A percentile compares a stretch with the other conserved stretches of the same genome.
phyloP scores from a whole-genome alignment of 1,140 invertebrate species.

The Dinoponera quadriceps region DNA sequence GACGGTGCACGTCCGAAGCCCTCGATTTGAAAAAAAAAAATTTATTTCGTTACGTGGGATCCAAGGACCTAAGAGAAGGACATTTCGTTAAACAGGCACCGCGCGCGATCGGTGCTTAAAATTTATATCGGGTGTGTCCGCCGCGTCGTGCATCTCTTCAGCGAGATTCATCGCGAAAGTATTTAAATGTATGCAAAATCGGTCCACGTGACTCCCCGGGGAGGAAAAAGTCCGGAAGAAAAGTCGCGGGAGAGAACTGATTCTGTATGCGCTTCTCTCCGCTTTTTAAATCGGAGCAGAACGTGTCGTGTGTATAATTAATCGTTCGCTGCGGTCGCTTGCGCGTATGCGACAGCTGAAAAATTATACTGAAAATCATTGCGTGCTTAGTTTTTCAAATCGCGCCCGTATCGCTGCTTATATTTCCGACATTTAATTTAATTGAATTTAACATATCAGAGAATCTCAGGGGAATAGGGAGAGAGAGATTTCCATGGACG shows the following conservation, averaged over 20 bases:
- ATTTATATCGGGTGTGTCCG: conserved; percentile 43
- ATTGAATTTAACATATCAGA: too few species aligned
- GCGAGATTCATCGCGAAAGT: conserved; percentile 52
- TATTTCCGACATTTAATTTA: too few species aligned
- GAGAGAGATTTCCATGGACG: too few species aligned
- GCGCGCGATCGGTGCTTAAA: conserved; percentile 3
- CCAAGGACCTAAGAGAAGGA: too few species aligned
- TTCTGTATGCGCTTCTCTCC: conserved; percentile 20
- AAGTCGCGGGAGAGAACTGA: conserved; percentile 42
- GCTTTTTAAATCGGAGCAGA: conserved; percentile 38
- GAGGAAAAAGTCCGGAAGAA: conserved; percentile 12
- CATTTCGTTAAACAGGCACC: conserved; percentile 47
- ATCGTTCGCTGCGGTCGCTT: conserved; percentile 3
- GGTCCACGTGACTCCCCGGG: conserved; percentile 15
- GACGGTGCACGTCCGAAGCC: too few species aligned
- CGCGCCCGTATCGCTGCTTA: too few species aligned
- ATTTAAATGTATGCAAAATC: conserved; percentile 63
- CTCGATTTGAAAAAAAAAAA: background rate
- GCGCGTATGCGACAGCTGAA: background rate
- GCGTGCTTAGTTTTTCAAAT: too few species aligned
- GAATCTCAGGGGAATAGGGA: too few species aligned
- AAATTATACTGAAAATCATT: conserved; percentile 9
- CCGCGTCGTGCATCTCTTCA: conserved; percentile 4
- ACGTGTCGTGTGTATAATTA: conserved; percentile 33
- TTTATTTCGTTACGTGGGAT: conserved; percentile 30